Conservation (phyloP, 2,888 invertebrate genomes). For the Mythimna ferrago region DNA sequence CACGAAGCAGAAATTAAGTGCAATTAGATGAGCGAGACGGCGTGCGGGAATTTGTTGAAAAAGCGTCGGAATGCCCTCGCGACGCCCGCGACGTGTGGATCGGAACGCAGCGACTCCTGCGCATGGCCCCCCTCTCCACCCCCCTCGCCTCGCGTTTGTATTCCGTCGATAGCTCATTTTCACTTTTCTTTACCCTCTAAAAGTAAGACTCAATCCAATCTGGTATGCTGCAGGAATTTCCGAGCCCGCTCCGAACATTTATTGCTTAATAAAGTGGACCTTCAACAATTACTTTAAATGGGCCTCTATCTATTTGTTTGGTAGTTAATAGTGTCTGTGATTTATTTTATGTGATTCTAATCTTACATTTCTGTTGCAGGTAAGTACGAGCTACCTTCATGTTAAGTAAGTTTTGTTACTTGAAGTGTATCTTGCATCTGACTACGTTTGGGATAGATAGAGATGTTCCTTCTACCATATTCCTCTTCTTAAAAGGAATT, state of each 20-base stretch:
- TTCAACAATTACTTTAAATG: constrained; percentile 59
- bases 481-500: background rate
- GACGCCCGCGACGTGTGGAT: constrained; percentile 81
- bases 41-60: constrained; percentile 84
- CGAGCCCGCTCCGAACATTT: constrained; percentile 47
- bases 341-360: constrained; percentile 55
- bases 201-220: constrained; percentile 68
- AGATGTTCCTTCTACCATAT: background rate
- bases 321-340: constrained; percentile 43
- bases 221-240: constrained; percentile 61
- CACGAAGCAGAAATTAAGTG: constrained; percentile 87
- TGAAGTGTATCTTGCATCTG: constrained; percentile 69
- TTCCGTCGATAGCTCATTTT: constrained; percentile 67
- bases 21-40: constrained; percentile 86
- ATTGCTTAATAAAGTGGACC: constrained; percentile 58
- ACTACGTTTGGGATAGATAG: constrained; percentile 9
- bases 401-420: constrained; percentile 62
- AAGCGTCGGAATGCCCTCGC: constrained; percentile 82
- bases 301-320: constrained; percentile 57
- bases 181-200: constrained; percentile 64
- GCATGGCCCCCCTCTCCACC: constrained; percentile 44
- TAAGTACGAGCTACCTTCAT: constrained; percentile 64
- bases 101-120: constrained; percentile 75
- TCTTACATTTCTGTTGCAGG: constrained; percentile 69
- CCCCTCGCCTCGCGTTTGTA: constrained; percentile 55